phyloP scores from a whole-genome alignment of 2,888 invertebrate genomes.

The Chironomus tentans region DNA sequence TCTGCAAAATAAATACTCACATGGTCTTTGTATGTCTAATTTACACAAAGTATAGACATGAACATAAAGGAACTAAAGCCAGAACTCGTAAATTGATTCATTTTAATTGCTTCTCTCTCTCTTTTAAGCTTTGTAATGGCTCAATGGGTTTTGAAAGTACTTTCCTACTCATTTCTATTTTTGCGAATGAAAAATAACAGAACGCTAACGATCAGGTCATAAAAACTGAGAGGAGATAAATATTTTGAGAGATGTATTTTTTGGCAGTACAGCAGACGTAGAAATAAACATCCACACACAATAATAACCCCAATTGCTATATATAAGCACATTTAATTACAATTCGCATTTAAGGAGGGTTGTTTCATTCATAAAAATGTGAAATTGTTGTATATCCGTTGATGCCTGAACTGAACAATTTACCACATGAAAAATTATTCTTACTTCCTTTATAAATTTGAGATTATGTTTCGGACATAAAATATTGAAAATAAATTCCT shows the following conservation, averaged over 20 bases:
- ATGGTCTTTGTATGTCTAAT: not conserved
- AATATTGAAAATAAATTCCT: not conserved
- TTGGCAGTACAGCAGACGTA: no score
- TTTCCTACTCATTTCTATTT: not conserved
- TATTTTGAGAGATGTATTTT: not conserved
- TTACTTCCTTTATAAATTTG: not conserved
- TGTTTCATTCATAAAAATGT: no score
- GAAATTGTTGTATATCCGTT: no score
- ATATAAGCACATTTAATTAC: no score
- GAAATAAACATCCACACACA: no score
- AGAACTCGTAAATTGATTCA: constrained; percentile 11
- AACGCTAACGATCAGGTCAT: not conserved
- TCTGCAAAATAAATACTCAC: not conserved
- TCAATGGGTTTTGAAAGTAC: not conserved
- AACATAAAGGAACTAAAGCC: not conserved
- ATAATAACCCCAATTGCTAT: no score
- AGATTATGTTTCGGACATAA: not conserved
- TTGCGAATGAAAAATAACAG: not conserved
- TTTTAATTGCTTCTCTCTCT: not conserved
- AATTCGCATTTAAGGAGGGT: no score
- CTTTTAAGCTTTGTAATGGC: not conserved
- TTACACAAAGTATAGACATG: not conserved
- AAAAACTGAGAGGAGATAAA: not conserved
- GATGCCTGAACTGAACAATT: not conserved
- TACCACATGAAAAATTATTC: not conserved